Percentiles rank a stretch among this genome's conserved stretches.
Evolutionary conservation across 1,140 invertebrate genomes (phyloP).

Genomic region (Neodiprion virginianus): DNA sequence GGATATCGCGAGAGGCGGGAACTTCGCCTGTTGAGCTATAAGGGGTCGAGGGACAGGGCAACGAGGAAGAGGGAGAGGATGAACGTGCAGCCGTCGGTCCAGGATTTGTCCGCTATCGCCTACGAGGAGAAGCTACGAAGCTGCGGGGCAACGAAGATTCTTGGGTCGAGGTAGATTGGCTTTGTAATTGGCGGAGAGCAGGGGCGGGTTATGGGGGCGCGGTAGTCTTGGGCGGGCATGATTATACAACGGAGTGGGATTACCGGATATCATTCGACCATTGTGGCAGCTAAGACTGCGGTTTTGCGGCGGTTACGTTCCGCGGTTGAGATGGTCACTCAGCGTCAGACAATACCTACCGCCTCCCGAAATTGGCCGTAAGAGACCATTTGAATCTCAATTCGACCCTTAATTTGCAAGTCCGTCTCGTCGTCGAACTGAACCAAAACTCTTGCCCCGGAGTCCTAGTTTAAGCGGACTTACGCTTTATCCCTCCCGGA

Average conservation of each 20-base stretch:
- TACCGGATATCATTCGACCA: slow-evolving; percentile 13
- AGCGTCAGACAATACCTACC: not conserved
- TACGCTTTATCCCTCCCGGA: slow-evolving; percentile 27
- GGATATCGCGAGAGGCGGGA: too few relatives aligned
- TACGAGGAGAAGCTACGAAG: too few relatives aligned
- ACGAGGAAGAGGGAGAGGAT: not conserved
- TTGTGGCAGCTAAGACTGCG: slow-evolving; percentile 11
- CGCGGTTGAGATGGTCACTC: slow-evolving; percentile 6
- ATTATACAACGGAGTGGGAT: not conserved
- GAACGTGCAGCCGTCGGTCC: not conserved
- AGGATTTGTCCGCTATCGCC: not conserved
- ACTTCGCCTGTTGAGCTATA: too few relatives aligned
- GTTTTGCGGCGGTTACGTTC: not conserved
- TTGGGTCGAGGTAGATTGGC: not conserved
- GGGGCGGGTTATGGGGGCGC: too few relatives aligned
- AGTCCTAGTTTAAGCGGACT: slow-evolving; percentile 43
- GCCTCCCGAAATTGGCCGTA: not conserved
- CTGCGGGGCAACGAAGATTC: not conserved
- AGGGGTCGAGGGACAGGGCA: not conserved
- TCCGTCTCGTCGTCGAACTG: slow-evolving; percentile 32
- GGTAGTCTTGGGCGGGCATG: too few relatives aligned
- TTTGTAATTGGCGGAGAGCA: not conserved
- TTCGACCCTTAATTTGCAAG: slow-evolving; percentile 41
- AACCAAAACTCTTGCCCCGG: slow-evolving; percentile 34
- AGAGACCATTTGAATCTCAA: slow-evolving; percentile 19